A percentile compares a stretch with the other conserved stretches of the same genome.
Evolutionary conservation across 2,113 vertebrate species (phyloP).

Genomic region (Mungos mungo): DNA sequence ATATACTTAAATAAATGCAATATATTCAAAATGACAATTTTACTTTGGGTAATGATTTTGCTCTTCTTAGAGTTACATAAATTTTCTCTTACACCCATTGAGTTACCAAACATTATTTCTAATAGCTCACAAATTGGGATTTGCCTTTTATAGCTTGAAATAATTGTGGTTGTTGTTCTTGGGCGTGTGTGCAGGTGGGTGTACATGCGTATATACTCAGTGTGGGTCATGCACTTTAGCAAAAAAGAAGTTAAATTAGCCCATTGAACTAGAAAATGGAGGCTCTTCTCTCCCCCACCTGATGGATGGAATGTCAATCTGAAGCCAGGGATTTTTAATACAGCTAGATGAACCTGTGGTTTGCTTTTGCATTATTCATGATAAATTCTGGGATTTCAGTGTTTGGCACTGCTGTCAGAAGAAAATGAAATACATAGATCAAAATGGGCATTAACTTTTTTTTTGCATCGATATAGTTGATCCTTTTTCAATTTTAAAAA

Average conservation of each 20-base stretch:
- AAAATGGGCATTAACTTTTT: constrained; percentile 20
- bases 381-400: constrained; percentile 10
- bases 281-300: background rate
- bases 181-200: background rate
- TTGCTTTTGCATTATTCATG: constrained; percentile 63
- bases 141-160: constrained; percentile 29
- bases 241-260: background rate
- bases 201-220: background rate
- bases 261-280: background rate
- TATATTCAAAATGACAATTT: constrained; percentile 31
- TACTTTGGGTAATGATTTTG: background rate
- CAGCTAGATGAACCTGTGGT: constrained; percentile 25
- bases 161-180: background rate
- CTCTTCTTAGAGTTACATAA: constrained; percentile 10
- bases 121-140: constrained; percentile 20
- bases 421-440: constrained; percentile 69
- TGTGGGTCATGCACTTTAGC: background rate
- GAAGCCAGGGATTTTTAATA: constrained; percentile 37
- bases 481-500: constrained; percentile 7
- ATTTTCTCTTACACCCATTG: background rate
- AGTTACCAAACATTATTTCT: constrained; percentile 32
- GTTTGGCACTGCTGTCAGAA: constrained; percentile 44
- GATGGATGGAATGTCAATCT: constrained; percentile 46
- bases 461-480: constrained; percentile 15
- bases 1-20: background rate